These are phyloP conservation scores for Xylocampa areola DNA, from an alignment of 2,888 invertebrate species.

Conservation along the genomic window DNA sequence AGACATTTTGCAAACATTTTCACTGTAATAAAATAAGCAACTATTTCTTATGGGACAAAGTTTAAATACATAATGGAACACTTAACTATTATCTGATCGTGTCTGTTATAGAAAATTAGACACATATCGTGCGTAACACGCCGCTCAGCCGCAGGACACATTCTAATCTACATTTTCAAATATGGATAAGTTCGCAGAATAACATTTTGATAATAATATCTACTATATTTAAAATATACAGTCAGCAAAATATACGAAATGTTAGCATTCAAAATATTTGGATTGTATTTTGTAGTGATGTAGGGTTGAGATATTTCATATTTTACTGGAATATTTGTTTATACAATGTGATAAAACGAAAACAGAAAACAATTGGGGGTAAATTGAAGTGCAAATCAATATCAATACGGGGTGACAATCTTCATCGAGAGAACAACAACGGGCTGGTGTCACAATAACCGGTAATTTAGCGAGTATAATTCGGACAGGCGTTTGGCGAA, in stretches of 20 bases:
- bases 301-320: constrained; percentile 36
- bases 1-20: not conserved
- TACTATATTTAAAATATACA: constrained; percentile 39
- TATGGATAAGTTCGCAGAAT: constrained; percentile 32
- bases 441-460: constrained; percentile 74
- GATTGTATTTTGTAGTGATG: constrained; percentile 36
- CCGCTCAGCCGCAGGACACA: constrained; percentile 25
- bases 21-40: constrained; percentile 7
- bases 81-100: constrained; percentile 29
- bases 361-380: constrained; percentile 43
- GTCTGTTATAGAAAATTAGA: constrained; percentile 30
- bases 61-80: constrained; percentile 5
- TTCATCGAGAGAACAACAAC: constrained; percentile 74
- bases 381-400: constrained; percentile 70
- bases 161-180: constrained; percentile 44
- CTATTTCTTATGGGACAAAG: constrained; percentile 5
- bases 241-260: constrained; percentile 21
- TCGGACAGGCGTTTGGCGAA: constrained; percentile 71
- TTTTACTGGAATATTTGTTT: constrained; percentile 41
- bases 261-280: constrained; percentile 43
- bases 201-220: constrained; percentile 49
- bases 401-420: constrained; percentile 72
- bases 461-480: constrained; percentile 81
- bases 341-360: constrained; percentile 48
- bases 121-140: constrained; percentile 27